Evolutionary conservation across 1,140 invertebrate species (phyloP), one percentile per base, ranked within the genome.

Genomic region (Megalonaias nervosa): DNA sequence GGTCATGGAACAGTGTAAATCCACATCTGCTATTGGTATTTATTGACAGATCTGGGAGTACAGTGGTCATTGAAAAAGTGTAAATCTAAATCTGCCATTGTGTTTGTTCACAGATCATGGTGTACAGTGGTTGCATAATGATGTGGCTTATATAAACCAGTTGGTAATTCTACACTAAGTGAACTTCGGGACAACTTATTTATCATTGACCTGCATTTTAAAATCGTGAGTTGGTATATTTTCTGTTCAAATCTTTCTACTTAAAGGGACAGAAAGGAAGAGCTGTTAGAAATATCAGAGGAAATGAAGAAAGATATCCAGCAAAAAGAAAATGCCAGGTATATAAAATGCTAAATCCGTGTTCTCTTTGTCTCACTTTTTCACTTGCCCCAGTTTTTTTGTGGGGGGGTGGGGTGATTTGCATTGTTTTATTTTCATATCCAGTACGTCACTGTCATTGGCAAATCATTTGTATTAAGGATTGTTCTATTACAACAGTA

Each of bases 251-350:
- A 60, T 67, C 3, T 12, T 68, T 73, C 84, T 77, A 75, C 81
- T 88, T 91, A 23, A 87, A 95, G 95, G 86, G 94, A 95, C 91
- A 92, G 87, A 72, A 91, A 91, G 71, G 94, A 95, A 89, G 87
- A 91, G 77, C 81, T 92, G 68, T 93, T 93, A 84, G 91, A 93
- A 79, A 85, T 94, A 56, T 91, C 92, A 31, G 89, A 92, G 59
- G 93, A 94, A 69, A 94, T 94, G 84, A 92, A 91, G 61, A 92
- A 92, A 74, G 93, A 94, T 85, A 91, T 95, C 48, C 89, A 88
- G 70, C 90, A 91, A 77, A 93, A 92, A 85, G 94, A 94, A 87
- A 94, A 93, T 87, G 79, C 82, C 60, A 87, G 85, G 86, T 90
- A 78, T 19, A 26, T 73, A 48, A 73, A 72, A 31, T 72, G 62